A percentile compares a stretch with the other conserved stretches of the same genome.
Evolutionary conservation across 2,888 invertebrate genomes (phyloP).

Genomic region (Tiliacea citrago): DNA sequence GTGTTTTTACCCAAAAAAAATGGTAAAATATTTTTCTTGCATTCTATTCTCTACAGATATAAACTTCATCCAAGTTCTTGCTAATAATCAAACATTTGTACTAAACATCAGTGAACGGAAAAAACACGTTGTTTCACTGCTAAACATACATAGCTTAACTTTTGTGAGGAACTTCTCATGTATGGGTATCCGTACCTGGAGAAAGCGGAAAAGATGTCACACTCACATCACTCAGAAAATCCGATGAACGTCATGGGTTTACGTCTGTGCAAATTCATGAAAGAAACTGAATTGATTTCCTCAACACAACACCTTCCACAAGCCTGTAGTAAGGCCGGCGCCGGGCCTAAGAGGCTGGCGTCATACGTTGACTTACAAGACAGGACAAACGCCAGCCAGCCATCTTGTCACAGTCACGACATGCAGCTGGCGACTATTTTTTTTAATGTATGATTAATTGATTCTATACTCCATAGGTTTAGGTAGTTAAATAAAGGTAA

Average conservation of each 20-base stretch:
- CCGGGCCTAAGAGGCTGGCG: background rate
- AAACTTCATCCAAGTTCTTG: too few species aligned
- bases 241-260: background rate
- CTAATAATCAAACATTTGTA: too few species aligned
- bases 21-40: too few species aligned
- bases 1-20: too few species aligned
- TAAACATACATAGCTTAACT: too few species aligned
- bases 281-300: conserved; percentile 6
- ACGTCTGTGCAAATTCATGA: background rate
- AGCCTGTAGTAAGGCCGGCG: too few species aligned
- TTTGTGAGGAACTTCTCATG: background rate
- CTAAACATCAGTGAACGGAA: too few species aligned
- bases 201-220: background rate
- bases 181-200: background rate
- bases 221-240: background rate
- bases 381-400: background rate
- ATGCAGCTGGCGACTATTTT: background rate
- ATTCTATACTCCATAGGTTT: too few species aligned
- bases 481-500: too few species aligned
- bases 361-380: background rate
- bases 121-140: too few species aligned
- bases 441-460: background rate
- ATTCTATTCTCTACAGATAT: too few species aligned
- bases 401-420: background rate
- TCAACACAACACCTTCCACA: conserved; percentile 4